These are phyloP conservation scores for Lepus europaeus DNA, from an alignment of 2,113 vertebrate genomes.

Conservation along the genomic window DNA sequence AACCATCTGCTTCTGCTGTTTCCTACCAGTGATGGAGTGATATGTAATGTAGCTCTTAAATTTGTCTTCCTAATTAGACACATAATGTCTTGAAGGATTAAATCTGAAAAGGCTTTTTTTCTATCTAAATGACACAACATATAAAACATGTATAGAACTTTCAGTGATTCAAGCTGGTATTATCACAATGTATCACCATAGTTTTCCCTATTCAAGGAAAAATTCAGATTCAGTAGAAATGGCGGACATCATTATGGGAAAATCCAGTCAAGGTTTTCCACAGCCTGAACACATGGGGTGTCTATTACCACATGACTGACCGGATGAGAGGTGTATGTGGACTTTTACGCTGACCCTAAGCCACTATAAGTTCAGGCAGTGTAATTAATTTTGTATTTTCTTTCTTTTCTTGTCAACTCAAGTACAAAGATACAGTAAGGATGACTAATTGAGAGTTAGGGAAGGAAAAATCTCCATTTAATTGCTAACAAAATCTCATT, in stretches of 20 bases:
- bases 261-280: not conserved
- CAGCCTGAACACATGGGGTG: not conserved
- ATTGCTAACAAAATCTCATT: not conserved
- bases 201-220: constrained; percentile 33
- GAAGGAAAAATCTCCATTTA: not conserved
- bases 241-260: not conserved
- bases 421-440: not conserved
- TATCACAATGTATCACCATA: constrained; percentile 10
- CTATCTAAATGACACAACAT: not conserved
- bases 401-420: not conserved
- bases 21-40: not conserved
- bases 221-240: not conserved
- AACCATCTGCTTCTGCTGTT: not conserved
- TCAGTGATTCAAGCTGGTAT: not conserved
- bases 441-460: constrained; percentile 1
- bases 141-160: not conserved
- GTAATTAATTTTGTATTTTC: constrained; percentile 11
- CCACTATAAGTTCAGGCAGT: not conserved
- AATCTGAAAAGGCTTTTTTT: not conserved
- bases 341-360: constrained; percentile 5
- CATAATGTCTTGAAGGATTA: not conserved
- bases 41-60: constrained; percentile 14
- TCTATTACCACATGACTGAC: not conserved
- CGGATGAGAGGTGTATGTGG: not conserved
- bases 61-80: not conserved